phyloP scores from a whole-genome alignment of 2,888 invertebrate genomes.

The Frankliniella fusca region DNA sequence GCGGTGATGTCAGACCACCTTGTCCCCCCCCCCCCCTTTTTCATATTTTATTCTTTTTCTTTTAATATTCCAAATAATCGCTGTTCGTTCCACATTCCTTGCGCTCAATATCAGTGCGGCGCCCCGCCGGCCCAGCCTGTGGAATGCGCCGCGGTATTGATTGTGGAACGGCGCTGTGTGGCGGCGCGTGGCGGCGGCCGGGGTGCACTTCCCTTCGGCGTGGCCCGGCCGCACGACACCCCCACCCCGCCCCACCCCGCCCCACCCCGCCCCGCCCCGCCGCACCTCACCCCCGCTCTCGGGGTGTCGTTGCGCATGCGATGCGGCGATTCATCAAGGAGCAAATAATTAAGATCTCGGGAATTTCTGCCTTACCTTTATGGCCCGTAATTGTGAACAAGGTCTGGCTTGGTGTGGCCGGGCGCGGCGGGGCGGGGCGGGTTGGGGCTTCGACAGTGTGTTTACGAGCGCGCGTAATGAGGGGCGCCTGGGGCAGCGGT shows the following conservation, averaged over 20 bases:
- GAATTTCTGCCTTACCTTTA: conserved; percentile 1
- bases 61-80: no score
- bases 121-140: no score
- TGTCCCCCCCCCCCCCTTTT: no score
- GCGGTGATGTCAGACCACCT: no score
- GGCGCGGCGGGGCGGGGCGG: not conserved
- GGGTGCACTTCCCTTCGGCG: not conserved
- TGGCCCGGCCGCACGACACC: not conserved
- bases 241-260: not conserved
- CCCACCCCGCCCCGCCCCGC: not conserved
- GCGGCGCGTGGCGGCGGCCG: not conserved
- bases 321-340: conserved; percentile 1
- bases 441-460: not conserved
- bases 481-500: not conserved
- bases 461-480: not conserved
- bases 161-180: not conserved
- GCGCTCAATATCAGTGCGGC: no score
- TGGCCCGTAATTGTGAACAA: conserved; percentile 4
- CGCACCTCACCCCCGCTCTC: not conserved
- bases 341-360: conserved; percentile 24
- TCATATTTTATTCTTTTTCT: no score
- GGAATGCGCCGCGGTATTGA: no score
- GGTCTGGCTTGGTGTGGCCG: not conserved
- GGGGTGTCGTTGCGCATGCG: not conserved
- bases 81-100: no score